These are phyloP conservation scores for Sinocyclocheilus maitianheensis DNA, from an alignment of 2,113 vertebrate genomes.

Conservation along the genomic window DNA sequence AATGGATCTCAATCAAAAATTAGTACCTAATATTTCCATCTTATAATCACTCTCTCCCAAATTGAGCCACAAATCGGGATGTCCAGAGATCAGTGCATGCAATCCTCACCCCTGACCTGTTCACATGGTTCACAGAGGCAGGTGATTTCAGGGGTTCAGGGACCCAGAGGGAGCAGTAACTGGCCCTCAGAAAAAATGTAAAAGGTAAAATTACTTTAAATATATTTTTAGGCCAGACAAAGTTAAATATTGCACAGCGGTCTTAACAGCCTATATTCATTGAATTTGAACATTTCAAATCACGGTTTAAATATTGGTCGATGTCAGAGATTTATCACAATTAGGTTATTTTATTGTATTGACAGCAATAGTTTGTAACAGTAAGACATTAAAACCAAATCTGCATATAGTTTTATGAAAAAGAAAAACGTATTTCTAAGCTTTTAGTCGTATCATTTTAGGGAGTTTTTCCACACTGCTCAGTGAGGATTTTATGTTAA, in stretches of 20 bases:
- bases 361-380: neutral
- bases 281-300: neutral
- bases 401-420: neutral
- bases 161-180: neutral
- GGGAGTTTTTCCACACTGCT: neutral
- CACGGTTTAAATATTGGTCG: neutral
- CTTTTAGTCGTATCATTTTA: neutral
- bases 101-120: neutral
- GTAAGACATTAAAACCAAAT: neutral
- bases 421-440: neutral
- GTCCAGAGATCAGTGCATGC: neutral
- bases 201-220: neutral
- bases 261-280: neutral
- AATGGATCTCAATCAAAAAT: slow-evolving; percentile 46
- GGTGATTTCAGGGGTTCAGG: neutral
- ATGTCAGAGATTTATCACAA: neutral
- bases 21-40: neutral
- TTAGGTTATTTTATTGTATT: too few species aligned
- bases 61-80: neutral
- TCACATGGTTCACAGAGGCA: neutral
- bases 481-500: neutral
- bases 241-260: neutral
- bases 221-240: neutral
- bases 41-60: neutral
- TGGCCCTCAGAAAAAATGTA: neutral